A percentile compares a stretch with the other conserved stretches of the same genome.
Evolutionary conservation across 2,888 invertebrate species (phyloP).

Genomic region (Parnassius glacialis): DNA sequence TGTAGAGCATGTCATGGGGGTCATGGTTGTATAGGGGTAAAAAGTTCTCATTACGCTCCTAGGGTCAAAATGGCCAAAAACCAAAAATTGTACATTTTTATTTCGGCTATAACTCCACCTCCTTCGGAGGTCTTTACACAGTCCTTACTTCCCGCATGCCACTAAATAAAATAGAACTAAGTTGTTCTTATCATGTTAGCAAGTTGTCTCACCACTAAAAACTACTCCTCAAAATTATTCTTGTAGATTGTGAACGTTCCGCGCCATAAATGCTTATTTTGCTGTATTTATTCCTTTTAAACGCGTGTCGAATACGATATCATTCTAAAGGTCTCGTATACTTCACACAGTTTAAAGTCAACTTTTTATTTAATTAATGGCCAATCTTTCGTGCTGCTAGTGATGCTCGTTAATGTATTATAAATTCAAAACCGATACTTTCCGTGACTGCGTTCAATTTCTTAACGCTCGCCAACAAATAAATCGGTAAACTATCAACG

Average conservation of each 20-base stretch:
- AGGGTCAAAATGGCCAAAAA: too few species aligned
- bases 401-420: constrained; percentile 33
- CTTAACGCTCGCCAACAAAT: constrained; percentile 41
- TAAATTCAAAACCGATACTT: constrained; percentile 36
- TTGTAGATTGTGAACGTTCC: background rate
- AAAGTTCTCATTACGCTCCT: too few species aligned
- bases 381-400: constrained; percentile 28
- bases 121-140: too few species aligned
- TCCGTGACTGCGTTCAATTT: constrained; percentile 46
- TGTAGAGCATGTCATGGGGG: too few species aligned
- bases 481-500: constrained; percentile 59
- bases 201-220: too few species aligned
- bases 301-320: constrained; percentile 1
- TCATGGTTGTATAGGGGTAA: too few species aligned
- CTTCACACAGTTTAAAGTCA: constrained; percentile 22
- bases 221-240: background rate
- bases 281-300: background rate
- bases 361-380: constrained; percentile 32
- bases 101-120: too few species aligned
- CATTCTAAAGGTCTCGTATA: background rate
- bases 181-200: too few species aligned
- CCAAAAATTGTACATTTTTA: too few species aligned
- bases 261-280: background rate
- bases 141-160: too few species aligned
- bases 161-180: too few species aligned